Conservation (phyloP, 1,140 invertebrate species). For the Papilio xuthus region DNA sequence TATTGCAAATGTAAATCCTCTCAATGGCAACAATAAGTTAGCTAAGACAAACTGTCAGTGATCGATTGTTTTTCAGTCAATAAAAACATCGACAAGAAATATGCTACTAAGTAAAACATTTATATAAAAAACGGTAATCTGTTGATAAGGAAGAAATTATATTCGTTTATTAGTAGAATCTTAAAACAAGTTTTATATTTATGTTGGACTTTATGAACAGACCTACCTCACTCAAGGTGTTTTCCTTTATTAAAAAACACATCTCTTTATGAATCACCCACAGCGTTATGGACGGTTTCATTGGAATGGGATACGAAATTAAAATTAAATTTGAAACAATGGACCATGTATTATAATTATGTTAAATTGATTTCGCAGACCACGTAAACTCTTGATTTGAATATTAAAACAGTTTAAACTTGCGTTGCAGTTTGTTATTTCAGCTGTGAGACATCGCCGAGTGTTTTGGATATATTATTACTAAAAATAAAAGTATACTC, state of each 20-base stretch:
- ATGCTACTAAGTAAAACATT: background rate
- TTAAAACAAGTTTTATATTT: constrained; percentile 6
- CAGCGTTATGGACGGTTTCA: background rate
- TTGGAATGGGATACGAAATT: background rate
- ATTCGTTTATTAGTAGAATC: background rate
- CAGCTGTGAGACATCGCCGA: background rate
- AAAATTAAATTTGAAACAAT: background rate
- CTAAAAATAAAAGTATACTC: background rate
- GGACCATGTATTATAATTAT: background rate
- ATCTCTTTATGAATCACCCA: constrained; percentile 6
- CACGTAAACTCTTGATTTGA: background rate
- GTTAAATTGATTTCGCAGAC: background rate
- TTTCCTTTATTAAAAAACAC: constrained; percentile 23
- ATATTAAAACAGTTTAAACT: background rate
- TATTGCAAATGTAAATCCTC: constrained; percentile 21
- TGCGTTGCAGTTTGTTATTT: background rate
- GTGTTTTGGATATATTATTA: background rate
- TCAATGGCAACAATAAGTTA: constrained; percentile 6
- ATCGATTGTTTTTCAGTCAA: background rate
- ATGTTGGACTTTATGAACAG: constrained; percentile 6
- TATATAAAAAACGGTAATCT: constrained; percentile 8
- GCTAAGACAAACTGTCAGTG: background rate
- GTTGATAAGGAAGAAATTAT: constrained; percentile 24
- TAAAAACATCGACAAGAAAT: constrained; percentile 11
- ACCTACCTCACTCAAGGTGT: constrained; percentile 33